Conservation (phyloP, 2,888 invertebrate species). For the Rotaria socialis region DNA sequence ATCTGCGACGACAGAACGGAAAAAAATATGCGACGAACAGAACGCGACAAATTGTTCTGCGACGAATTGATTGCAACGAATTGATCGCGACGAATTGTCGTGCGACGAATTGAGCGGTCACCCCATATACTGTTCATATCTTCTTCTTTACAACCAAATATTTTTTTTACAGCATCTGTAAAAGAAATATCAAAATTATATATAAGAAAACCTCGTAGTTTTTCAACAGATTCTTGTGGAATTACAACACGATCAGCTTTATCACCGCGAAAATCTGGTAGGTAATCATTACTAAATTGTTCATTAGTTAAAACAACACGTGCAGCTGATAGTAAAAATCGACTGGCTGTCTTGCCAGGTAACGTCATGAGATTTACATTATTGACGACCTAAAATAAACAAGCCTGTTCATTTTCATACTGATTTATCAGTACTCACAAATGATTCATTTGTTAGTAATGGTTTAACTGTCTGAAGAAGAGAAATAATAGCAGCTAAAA, state of each 20-base stretch:
- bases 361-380: neutral
- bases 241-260: neutral
- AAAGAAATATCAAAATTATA: neutral
- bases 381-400: neutral
- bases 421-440: too few species aligned
- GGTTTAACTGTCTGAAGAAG: too few species aligned
- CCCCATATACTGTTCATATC: neutral
- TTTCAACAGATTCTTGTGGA: neutral
- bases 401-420: neutral
- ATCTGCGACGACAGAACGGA: too few species aligned
- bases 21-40: too few species aligned
- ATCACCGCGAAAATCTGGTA: neutral
- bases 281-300: neutral
- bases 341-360: neutral
- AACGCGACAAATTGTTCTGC: too few species aligned
- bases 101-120: too few species aligned
- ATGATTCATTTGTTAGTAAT: too few species aligned
- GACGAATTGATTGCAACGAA: too few species aligned
- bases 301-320: neutral
- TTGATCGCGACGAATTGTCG: too few species aligned
- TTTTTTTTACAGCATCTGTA: neutral
- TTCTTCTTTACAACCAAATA: neutral
- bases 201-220: neutral
- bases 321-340: neutral
- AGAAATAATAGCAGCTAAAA: too few species aligned